Evolutionary conservation across 2,888 invertebrate genomes (phyloP).

Genomic region (Pinctada fucata): DNA sequence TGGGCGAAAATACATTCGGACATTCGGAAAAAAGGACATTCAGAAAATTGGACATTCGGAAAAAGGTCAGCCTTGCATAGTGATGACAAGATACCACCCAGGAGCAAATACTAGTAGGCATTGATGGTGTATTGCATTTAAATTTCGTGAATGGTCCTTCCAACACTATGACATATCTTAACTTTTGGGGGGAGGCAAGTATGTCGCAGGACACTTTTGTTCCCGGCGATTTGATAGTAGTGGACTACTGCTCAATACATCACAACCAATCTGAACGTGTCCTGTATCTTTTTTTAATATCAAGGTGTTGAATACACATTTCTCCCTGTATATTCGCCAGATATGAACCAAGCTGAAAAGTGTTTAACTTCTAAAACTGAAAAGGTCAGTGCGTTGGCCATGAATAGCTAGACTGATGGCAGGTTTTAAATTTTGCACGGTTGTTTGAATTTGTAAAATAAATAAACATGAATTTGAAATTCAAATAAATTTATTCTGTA

Average conservation of each 20-base stretch:
- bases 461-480: too few species aligned
- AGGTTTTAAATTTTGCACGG: too few species aligned
- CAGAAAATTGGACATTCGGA: background rate
- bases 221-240: conserved; percentile 10
- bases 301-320: too few species aligned
- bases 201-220: background rate
- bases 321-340: background rate
- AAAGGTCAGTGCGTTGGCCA: too few species aligned
- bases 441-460: too few species aligned
- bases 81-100: background rate
- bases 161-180: background rate
- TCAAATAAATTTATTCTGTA: too few species aligned
- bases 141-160: conserved; percentile 22
- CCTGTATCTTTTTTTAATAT: too few species aligned
- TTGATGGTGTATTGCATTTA: conserved; percentile 9
- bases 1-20: background rate
- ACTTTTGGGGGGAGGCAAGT: conserved; percentile 15
- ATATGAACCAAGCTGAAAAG: background rate
- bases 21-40: too few species aligned
- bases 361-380: too few species aligned
- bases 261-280: conserved; percentile 14
- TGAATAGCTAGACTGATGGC: too few species aligned
- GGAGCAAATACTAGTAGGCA: conserved; percentile 15
- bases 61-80: conserved; percentile 7
- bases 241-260: conserved; percentile 13